Base-by-base conservation (phyloP, 1,140 invertebrate genomes). In the Philaenus spumarius region DNA sequence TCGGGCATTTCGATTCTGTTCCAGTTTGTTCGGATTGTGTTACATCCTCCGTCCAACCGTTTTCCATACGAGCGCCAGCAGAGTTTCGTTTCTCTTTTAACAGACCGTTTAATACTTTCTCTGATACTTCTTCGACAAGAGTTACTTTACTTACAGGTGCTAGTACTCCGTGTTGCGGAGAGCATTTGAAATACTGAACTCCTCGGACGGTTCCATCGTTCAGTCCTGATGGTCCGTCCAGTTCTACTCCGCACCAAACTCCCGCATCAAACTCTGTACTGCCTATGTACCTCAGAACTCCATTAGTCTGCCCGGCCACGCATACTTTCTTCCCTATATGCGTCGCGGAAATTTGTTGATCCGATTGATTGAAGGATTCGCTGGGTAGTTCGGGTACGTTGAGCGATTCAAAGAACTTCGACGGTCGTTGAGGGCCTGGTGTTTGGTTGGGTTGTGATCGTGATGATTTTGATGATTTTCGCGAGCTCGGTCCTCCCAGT, bases 241-340 rank as follows among this genome's bases (percentile, higher is more conserved):
- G 66, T 68, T 85, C 82, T 14, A 85, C 71, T 9, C 83, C 83
- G 61, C 81, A 83, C 82, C 82, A 85, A 5, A 77, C 66, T 11
- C 80, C 83, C 34, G 76, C 71, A 4, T 77, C 76, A 63, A 81
- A 80, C 55, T 78, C 71, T 19, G 81, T 78, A 12, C 68, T 68
- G 1, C 83, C 83, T 15, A 82, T 69, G 64, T 75, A 85, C 3
- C 76, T 69, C 26, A 85, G 70, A 14, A 75, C 72, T 4, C 83
- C 83, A 23, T 68, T 64, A 62, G 73, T 73, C 3, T 72, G 72
- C 0, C 74, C 77, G 64, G 75, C 72, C 1, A 81, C 74, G 37
- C 73, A 68, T 9, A 84, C 82, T 51, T 72, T 66, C 47, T 76
- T 72, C 14, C 81, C 82, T 23, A 81, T 62, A 60, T 76, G 68